Percentiles rank a stretch among this genome's conserved stretches.
Evolutionary conservation across 2,797 vertebrate species (phyloP).

Genomic region (Crenuchus spilurus): DNA sequence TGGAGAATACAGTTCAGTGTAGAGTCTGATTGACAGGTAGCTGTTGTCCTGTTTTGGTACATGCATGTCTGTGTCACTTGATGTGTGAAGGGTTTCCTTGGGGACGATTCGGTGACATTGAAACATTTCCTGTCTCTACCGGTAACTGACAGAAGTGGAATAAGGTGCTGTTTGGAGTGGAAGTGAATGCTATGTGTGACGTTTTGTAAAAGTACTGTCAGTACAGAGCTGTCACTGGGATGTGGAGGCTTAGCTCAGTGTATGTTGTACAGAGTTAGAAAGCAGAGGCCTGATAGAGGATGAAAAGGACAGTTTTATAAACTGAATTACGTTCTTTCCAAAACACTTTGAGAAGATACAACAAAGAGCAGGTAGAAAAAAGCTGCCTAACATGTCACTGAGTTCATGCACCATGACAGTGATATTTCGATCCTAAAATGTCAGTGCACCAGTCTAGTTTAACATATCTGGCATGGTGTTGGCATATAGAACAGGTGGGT

Average conservation of each 20-base stretch:
- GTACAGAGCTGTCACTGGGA: not conserved
- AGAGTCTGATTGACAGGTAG: conserved; percentile 22
- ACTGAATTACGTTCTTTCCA: not conserved
- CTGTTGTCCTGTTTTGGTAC: conserved; percentile 1
- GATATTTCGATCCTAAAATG: conserved; percentile 19
- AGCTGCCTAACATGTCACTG: not conserved
- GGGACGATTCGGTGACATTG: not conserved
- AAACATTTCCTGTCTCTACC: not conserved
- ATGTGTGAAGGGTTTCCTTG: not conserved
- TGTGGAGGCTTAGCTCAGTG: not conserved
- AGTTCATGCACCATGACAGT: not conserved
- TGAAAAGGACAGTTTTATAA: not conserved
- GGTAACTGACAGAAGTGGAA: conserved; percentile 19
- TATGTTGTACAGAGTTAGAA: not conserved
- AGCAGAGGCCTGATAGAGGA: not conserved
- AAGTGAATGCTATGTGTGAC: not conserved
- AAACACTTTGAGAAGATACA: not conserved
- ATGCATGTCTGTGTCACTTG: not conserved
- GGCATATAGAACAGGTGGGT: not conserved
- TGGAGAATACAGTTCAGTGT: too few relatives aligned
- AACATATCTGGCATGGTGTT: not conserved
- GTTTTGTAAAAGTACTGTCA: not conserved
- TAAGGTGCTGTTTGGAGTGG: not conserved
- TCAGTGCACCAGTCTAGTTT: not conserved
- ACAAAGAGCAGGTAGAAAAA: not conserved